phyloP scores from a whole-genome alignment of 1,140 invertebrate genomes.

The Stratiolaelaps scimitus region DNA sequence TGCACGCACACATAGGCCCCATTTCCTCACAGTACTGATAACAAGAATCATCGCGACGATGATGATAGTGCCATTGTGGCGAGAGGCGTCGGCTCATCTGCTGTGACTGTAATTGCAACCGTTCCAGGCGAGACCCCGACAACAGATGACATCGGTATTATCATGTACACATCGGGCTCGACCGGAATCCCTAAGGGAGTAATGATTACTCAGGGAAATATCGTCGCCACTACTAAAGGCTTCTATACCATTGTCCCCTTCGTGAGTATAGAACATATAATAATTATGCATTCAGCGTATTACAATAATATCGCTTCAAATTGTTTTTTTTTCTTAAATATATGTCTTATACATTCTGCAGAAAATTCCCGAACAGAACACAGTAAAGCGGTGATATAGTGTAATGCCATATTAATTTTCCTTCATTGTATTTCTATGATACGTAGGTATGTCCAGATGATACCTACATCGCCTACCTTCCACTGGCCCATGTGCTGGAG shows the following conservation, averaged over 20 bases:
- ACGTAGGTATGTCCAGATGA: conserved; percentile 51
- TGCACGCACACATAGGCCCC: no score
- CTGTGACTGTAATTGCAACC: not conserved
- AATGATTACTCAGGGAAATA: conserved; percentile 67
- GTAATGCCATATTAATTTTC: conserved; percentile 18
- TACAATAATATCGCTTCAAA: no score
- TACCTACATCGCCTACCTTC: conserved; percentile 83
- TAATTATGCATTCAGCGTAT: no score
- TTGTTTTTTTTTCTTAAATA: not conserved
- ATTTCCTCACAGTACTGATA: no score
- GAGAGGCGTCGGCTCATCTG: no score
- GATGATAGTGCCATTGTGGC: no score
- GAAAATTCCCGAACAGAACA: not conserved
- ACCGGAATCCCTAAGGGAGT: conserved; percentile 73
- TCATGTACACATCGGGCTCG: conserved; percentile 92
- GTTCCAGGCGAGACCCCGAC: not conserved
- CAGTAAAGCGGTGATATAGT: conserved; percentile 34
- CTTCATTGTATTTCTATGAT: conserved; percentile 22
- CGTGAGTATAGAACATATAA: conserved; percentile 37
- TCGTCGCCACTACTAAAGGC: conserved; percentile 71
- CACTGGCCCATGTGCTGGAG: conserved; percentile 93
- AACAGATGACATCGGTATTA: conserved; percentile 71
- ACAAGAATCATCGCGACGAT: no score
- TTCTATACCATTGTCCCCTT: conserved; percentile 61
- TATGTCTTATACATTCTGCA: not conserved